These are phyloP conservation scores for Microtus pennsylvanicus DNA, from an alignment of 2,113 vertebrate genomes.

Conservation along the genomic window DNA sequence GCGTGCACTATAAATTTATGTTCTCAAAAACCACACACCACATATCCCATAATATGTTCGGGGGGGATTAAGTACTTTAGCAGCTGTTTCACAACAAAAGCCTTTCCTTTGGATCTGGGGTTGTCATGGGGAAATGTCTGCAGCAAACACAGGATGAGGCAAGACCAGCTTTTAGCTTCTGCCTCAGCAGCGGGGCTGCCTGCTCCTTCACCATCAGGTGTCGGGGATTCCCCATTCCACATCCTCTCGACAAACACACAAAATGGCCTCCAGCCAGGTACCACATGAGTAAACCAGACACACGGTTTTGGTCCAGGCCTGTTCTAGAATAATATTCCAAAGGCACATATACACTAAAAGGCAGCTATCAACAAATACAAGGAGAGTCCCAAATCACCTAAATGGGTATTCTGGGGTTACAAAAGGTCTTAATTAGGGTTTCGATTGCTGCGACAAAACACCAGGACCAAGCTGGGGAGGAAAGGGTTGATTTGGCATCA, in stretches of 20 bases:
- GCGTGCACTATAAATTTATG: constrained; percentile 1
- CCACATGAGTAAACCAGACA: neutral
- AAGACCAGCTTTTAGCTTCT: constrained; percentile 10
- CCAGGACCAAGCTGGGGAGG: neutral
- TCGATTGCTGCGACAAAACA: neutral
- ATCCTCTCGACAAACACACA: constrained; percentile 40
- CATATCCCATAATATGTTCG: neutral
- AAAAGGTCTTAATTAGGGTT: neutral
- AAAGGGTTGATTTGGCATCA: neutral
- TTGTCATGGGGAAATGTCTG: neutral
- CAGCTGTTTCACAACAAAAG: constrained; percentile 33
- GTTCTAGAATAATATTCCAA: neutral
- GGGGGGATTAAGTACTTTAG: constrained; percentile 50
- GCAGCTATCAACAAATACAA: neutral
- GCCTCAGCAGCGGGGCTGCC: neutral
- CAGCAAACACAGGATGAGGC: neutral
- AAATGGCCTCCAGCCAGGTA: constrained; percentile 53
- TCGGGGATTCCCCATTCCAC: constrained; percentile 13
- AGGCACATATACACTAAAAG: neutral
- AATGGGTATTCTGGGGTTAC: neutral
- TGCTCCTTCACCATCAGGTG: constrained; percentile 31
- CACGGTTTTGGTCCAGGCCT: neutral
- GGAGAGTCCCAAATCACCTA: neutral
- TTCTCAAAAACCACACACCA: constrained; percentile 39
- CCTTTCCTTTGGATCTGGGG: constrained; percentile 28